Evolutionary conservation across 2,888 invertebrate species (phyloP).

Genomic region (Apamea epomidion): DNA sequence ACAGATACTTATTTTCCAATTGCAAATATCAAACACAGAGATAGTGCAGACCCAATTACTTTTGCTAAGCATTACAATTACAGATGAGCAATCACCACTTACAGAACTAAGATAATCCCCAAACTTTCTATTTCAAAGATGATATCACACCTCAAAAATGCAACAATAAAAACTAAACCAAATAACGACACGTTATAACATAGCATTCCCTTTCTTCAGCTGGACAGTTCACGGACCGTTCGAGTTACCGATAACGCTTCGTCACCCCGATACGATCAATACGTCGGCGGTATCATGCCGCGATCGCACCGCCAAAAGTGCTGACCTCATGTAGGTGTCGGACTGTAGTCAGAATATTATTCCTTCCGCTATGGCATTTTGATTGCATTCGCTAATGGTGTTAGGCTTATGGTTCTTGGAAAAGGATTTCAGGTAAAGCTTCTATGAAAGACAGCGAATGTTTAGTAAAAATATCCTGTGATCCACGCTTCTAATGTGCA

Average conservation of each 20-base stretch:
- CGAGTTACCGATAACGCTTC: constrained; percentile 84
- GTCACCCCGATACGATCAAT: constrained; percentile 89
- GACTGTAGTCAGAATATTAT: constrained; percentile 80
- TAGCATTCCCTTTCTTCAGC: constrained; percentile 81
- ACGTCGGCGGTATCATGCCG: constrained; percentile 87
- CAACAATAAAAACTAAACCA: constrained; percentile 76
- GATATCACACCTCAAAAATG: constrained; percentile 71
- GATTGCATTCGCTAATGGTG: constrained; percentile 72
- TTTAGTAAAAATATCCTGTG: neutral
- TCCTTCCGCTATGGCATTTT: constrained; percentile 78
- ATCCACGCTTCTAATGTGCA: neutral
- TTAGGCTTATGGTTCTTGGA: constrained; percentile 45
- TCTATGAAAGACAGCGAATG: neutral
- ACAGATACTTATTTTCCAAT: constrained; percentile 4
- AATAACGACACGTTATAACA: constrained; percentile 81
- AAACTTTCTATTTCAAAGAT: constrained; percentile 70
- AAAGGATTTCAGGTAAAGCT: constrained; percentile 37
- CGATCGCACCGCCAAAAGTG: constrained; percentile 87
- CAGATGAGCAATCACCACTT: constrained; percentile 47
- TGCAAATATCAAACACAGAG: constrained; percentile 32
- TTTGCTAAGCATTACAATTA: constrained; percentile 35
- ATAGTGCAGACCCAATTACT: constrained; percentile 31
- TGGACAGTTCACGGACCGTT: constrained; percentile 84
- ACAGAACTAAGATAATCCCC: constrained; percentile 21
- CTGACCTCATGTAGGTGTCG: constrained; percentile 88